Evolutionary conservation across 2,797 vertebrate genomes (phyloP), one percentile per base, ranked within the genome.

Genomic region (Acrossocheilus fasciatus): DNA sequence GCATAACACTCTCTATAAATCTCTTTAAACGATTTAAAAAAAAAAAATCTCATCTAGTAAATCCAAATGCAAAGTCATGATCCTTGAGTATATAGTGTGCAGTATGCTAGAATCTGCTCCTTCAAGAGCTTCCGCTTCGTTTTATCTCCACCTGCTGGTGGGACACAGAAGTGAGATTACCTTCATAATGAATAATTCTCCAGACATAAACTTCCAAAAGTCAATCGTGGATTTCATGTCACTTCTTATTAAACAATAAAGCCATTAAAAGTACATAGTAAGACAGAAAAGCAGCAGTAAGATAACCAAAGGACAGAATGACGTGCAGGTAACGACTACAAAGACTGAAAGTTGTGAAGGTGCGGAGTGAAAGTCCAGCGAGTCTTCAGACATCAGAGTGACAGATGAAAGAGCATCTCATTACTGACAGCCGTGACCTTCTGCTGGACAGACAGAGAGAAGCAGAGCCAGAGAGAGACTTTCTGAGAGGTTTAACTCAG

Each of bases 341-440:
- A 83, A 66, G 59, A 62, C 34, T 50, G 50, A 69, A 50, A 47
- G n/a, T 26, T 59, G 66, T 77, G 47, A 79, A 80, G 36, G 39
- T 50, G n/a, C 59, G 30, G 10, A 78, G 66, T 82, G 62, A 62
- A 68, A n/a, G 74, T 77, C 79, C 81, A n/a, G 47, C 23, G 15
- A 59, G 66, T 78, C n/a, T 72, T 80, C 68, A 87, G 70, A 74
- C 50, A 50, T 57, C 73, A 68, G 45, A 77, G 54, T 34, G 41
- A 80, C 69, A 59, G 74, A 83, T 84, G 54, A 87, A 87, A 80
- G 81, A 72, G 86, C 69, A 87, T 87, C 77, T 79, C 74, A 83
- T 72, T 12, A 50, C 72, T 54, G 74, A n/a, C 79, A 39, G 68
- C 7, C 41, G 4, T n/a, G 26, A 86, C 70, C 73, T 76, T 81